Conservation (phyloP, 2,113 vertebrate species). For the Scophthalmus maximus region DNA sequence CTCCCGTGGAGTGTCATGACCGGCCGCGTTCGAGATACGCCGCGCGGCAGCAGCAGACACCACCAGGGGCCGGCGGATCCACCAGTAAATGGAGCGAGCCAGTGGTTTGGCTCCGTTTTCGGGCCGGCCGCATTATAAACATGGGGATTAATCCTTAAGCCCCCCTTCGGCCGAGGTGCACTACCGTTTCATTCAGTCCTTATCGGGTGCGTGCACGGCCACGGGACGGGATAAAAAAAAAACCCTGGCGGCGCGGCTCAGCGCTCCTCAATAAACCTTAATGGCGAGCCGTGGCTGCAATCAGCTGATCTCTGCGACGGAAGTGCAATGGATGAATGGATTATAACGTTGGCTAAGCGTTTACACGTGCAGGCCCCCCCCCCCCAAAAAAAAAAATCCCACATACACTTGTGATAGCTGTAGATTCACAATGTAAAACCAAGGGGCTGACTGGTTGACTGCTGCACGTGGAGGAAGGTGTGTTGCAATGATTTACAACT, state of each 20-base stretch:
- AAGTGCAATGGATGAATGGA: constrained; percentile 36
- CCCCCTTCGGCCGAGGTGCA: constrained; percentile 55
- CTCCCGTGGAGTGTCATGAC: constrained; percentile 20
- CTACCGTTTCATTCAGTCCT: constrained; percentile 55
- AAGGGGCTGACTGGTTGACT: background rate
- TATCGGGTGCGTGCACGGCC: constrained; percentile 42
- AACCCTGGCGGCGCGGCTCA: constrained; percentile 39
- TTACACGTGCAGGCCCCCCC: constrained; percentile 18
- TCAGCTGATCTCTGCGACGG: constrained; percentile 55
- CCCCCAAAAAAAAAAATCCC: background rate
- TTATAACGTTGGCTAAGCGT: constrained; percentile 24
- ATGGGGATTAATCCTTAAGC: constrained; percentile 72
- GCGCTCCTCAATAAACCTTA: constrained; percentile 45
- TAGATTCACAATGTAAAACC: background rate
- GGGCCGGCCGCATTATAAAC: constrained; percentile 53
- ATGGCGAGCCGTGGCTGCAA: constrained; percentile 27
- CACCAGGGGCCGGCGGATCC: constrained; percentile 57
- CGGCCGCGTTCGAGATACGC: constrained; percentile 15
- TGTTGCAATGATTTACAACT: background rate
- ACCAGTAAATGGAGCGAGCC: constrained; percentile 41
- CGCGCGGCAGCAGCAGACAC: no score
- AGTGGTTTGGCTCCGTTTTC: constrained; percentile 40
- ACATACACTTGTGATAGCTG: background rate
- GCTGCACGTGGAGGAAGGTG: background rate
- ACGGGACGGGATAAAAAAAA: constrained; percentile 46